Conservation (phyloP, 2,113 vertebrate species). For the Cyprinodon tularosa region DNA sequence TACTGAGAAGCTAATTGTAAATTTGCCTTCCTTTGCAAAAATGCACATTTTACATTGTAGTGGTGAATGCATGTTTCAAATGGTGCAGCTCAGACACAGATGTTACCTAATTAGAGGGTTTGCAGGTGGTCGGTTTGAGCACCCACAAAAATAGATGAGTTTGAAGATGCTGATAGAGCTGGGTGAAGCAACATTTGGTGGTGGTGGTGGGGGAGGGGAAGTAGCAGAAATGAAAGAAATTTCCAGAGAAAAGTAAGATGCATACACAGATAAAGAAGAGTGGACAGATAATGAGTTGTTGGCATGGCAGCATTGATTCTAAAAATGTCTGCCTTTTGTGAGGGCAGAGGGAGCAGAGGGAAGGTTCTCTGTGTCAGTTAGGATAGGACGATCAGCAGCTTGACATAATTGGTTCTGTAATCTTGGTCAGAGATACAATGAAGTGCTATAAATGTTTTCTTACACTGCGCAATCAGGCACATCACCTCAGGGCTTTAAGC, state of each 20-base stretch:
- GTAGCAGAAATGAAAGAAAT: conserved; percentile 30
- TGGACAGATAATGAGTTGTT: conserved; percentile 39
- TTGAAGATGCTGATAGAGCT: conserved; percentile 44
- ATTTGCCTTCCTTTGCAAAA: not conserved
- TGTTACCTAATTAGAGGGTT: conserved; percentile 81
- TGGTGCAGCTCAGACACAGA: conserved; percentile 71
- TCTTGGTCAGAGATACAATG: conserved; percentile 23
- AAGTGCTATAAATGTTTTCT: conserved; percentile 47
- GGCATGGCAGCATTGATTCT: conserved; percentile 16
- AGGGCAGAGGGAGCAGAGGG: conserved; percentile 26
- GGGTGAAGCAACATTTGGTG: conserved; percentile 22
- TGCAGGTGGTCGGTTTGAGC: conserved; percentile 79
- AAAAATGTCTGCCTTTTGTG: conserved; percentile 11
- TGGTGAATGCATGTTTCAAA: conserved; percentile 48
- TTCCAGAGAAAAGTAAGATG: conserved; percentile 18
- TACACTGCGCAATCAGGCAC: conserved; percentile 20
- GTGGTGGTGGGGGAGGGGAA: not conserved
- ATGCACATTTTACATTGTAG: conserved; percentile 33
- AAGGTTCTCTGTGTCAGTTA: conserved; percentile 13
- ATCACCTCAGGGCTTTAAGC: conserved; percentile 9
- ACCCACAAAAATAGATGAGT: conserved; percentile 71
- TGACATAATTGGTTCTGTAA: conserved; percentile 28
- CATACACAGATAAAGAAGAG: conserved; percentile 15
- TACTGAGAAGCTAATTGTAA: conserved; percentile 30
- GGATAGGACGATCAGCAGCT: conserved; percentile 22